Conservation (phyloP, 1,140 invertebrate species). For the Coenobita brevimanus region DNA sequence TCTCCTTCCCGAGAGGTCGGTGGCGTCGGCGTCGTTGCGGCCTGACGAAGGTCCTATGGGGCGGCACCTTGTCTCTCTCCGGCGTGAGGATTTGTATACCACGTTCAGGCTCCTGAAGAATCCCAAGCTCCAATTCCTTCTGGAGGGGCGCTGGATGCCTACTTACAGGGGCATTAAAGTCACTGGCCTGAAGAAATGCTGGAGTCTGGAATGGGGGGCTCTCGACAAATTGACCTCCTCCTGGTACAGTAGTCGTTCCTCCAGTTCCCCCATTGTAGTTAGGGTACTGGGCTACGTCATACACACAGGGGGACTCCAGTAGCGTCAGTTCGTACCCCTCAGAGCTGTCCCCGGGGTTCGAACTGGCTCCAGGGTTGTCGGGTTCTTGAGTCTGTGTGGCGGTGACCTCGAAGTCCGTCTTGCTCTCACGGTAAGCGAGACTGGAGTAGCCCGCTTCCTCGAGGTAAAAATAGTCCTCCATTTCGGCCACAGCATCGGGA, state of each 20-base stretch:
- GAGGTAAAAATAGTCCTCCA: conserved; percentile 62
- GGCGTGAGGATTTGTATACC: background rate
- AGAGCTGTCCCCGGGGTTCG: background rate
- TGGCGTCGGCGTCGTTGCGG: conserved; percentile 49
- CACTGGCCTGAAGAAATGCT: background rate
- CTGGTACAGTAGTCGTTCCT: background rate
- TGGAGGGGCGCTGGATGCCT: conserved; percentile 11
- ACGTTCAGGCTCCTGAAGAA: too few species aligned
- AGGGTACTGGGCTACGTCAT: conserved; percentile 48
- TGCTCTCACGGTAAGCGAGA: conserved; percentile 23
- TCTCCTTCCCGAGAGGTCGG: conserved; percentile 42
- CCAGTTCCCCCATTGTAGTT: conserved; percentile 9
- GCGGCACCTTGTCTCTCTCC: conserved; percentile 45
- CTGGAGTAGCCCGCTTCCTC: conserved; percentile 51
- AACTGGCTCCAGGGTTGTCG: background rate
- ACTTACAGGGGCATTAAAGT: conserved; percentile 34
- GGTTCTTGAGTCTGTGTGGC: background rate
- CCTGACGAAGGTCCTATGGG: conserved; percentile 48
- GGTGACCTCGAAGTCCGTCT: conserved; percentile 27
- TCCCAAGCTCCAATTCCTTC: too few species aligned
- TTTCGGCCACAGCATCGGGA: background rate
- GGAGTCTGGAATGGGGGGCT: conserved; percentile 3
- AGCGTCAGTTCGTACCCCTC: conserved; percentile 55
- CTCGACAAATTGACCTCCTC: background rate
- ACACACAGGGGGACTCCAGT: conserved; percentile 45